Conservation (phyloP, 2,888 invertebrate species). For the Priocnemis perturbator region DNA sequence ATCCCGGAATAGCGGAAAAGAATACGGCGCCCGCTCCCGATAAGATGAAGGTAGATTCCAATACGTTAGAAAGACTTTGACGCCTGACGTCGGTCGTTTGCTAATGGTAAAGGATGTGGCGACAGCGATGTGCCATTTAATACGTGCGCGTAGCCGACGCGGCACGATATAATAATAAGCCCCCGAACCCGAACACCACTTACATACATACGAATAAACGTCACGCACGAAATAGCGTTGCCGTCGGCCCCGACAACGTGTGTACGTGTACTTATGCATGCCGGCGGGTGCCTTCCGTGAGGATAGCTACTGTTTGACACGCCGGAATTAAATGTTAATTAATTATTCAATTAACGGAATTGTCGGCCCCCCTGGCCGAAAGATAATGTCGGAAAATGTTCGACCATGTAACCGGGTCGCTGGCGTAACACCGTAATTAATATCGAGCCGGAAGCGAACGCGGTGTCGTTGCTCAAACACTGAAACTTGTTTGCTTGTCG, state of each 20-base stretch:
- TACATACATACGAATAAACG: background rate
- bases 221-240: no score
- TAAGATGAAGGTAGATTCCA: no score
- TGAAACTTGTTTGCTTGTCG: background rate
- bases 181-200: background rate
- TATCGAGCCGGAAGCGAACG: conserved; percentile 1
- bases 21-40: no score
- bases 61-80: no score
- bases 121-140: conserved; percentile 4
- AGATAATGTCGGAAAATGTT: background rate
- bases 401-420: background rate
- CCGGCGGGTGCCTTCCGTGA: conserved; percentile 6
- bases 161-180: background rate
- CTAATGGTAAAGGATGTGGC: background rate
- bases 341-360: background rate
- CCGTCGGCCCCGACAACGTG: no score
- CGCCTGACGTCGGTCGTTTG: no score
- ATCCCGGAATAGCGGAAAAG: no score
- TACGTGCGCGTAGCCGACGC: background rate
- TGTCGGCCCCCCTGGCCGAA: background rate
- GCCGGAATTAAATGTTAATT: conserved; percentile 10
- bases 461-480: background rate
- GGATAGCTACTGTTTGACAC: conserved; percentile 16
- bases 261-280: no score
- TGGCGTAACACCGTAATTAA: background rate